These are phyloP conservation scores for Globodera rostochiensis DNA, from an alignment of 1,140 invertebrate genomes.

Conservation along the genomic window DNA sequence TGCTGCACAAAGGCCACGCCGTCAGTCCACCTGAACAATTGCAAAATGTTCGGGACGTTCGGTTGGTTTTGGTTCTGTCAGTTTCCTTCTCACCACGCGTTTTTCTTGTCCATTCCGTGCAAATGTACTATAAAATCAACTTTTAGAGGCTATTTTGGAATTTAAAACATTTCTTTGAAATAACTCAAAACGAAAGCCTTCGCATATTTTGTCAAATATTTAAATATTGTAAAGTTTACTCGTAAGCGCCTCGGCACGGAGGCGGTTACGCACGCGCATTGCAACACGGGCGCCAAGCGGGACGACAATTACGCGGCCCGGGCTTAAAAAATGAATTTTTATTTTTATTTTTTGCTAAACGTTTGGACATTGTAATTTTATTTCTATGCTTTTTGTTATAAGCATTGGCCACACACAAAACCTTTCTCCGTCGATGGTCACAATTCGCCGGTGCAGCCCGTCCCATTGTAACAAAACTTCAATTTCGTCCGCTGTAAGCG, in stretches of 20 bases:
- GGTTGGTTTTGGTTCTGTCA: too few species aligned
- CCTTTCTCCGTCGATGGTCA: slow-evolving; percentile 58
- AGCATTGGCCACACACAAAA: slow-evolving; percentile 20
- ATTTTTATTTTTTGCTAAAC: neutral
- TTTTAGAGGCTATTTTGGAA: neutral
- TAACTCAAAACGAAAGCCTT: too few species aligned
- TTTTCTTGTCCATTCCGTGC: slow-evolving; percentile 59
- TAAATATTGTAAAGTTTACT: neutral
- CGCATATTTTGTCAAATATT: too few species aligned
- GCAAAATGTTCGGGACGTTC: too few species aligned
- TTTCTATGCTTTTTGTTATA: too few species aligned
- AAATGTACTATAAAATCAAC: slow-evolving; percentile 52
- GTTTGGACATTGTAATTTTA: too few species aligned
- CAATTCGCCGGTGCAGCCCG: slow-evolving; percentile 36
- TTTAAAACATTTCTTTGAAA: too few species aligned
- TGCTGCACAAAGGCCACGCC: slow-evolving; percentile 44
- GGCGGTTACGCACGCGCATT: slow-evolving; percentile 53
- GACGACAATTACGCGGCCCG: slow-evolving; percentile 54
- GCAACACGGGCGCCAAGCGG: slow-evolving; percentile 58
- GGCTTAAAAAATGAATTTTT: slow-evolving; percentile 51
- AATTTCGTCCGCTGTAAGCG: neutral
- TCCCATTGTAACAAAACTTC: slow-evolving; percentile 19
- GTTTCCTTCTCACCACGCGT: slow-evolving; percentile 51
- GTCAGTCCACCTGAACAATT: slow-evolving; percentile 34
- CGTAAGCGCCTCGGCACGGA: slow-evolving; percentile 56